Conservation (phyloP, 2,888 invertebrate species). For the Limnephilus lunatus region DNA sequence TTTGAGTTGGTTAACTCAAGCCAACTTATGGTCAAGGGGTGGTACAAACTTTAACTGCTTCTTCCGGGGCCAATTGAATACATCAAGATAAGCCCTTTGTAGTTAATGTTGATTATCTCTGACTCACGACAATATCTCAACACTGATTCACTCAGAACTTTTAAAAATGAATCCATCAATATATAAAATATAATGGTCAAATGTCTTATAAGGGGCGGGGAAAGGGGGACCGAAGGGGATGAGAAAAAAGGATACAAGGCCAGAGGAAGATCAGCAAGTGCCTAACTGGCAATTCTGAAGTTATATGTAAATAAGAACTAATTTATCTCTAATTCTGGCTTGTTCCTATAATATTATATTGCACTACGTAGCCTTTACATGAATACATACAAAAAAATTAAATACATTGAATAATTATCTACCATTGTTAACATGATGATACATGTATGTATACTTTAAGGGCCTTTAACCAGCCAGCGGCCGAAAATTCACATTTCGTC, state of each 20-base stretch:
- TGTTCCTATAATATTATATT: too few species aligned
- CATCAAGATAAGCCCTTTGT: conserved; percentile 32
- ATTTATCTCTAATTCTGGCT: neutral
- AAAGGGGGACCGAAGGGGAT: too few species aligned
- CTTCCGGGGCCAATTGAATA: conserved; percentile 35
- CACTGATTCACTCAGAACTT: neutral
- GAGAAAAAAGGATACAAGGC: neutral
- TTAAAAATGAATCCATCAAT: neutral
- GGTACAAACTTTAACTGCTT: conserved; percentile 27
- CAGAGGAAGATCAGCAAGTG: neutral
- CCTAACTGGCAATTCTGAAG: neutral
- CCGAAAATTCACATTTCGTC: too few species aligned
- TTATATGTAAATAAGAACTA: neutral
- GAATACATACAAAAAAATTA: neutral
- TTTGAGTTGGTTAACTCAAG: conserved; percentile 5
- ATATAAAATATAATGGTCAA: neutral
- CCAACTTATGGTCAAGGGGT: conserved; percentile 21
- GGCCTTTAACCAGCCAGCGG: too few species aligned
- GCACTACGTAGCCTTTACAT: too few species aligned
- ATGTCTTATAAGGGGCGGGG: too few species aligned
- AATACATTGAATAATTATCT: neutral
- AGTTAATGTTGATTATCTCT: conserved; percentile 1
- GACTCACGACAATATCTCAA: neutral
- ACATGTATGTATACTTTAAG: too few species aligned
- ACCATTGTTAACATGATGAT: neutral